A percentile compares a stretch with the other conserved stretches of the same genome.
Evolutionary conservation across 2,888 invertebrate genomes (phyloP).

Genomic region (Empis livida): DNA sequence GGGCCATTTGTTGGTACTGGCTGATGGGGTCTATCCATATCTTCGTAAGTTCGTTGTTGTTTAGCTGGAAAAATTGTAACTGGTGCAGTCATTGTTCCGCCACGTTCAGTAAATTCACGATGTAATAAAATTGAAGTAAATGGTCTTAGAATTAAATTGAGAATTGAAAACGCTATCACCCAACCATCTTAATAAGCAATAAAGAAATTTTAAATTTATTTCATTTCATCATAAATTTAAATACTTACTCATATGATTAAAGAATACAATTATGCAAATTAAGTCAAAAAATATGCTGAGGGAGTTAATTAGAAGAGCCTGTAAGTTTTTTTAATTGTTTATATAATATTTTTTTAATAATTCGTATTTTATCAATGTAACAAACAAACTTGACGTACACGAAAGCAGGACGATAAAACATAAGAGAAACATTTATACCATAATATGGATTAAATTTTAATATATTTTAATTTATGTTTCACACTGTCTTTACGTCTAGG

Average conservation of each 20-base stretch:
- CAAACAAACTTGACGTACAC: no score
- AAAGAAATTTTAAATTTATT: neutral
- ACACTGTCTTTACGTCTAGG: no score
- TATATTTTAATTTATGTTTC: no score
- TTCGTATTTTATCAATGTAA: no score
- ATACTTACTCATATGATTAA: slow-evolving; percentile 31
- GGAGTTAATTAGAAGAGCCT: slow-evolving; percentile 34
- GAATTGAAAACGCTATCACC: slow-evolving; percentile 31
- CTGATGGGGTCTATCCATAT: slow-evolving; percentile 33
- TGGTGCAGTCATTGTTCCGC: slow-evolving; percentile 25
- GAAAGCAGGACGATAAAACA: no score
- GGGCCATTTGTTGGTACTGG: slow-evolving; percentile 29
- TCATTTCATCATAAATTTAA: neutral
- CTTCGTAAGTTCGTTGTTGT: slow-evolving; percentile 34
- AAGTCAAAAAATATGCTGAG: slow-evolving; percentile 35
- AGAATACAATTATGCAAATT: slow-evolving; percentile 28
- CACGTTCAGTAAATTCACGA: slow-evolving; percentile 31
- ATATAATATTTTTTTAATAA: no score
- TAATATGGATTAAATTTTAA: no score
- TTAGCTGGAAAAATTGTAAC: slow-evolving; percentile 30
- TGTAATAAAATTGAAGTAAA: slow-evolving; percentile 29
- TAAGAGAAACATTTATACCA: no score
- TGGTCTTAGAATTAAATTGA: slow-evolving; percentile 30
- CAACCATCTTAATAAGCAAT: slow-evolving; percentile 27
- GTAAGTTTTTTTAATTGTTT: slow-evolving; percentile 12